phyloP scores from a whole-genome alignment of 2,797 vertebrate genomes.

The Spinus pinus region DNA sequence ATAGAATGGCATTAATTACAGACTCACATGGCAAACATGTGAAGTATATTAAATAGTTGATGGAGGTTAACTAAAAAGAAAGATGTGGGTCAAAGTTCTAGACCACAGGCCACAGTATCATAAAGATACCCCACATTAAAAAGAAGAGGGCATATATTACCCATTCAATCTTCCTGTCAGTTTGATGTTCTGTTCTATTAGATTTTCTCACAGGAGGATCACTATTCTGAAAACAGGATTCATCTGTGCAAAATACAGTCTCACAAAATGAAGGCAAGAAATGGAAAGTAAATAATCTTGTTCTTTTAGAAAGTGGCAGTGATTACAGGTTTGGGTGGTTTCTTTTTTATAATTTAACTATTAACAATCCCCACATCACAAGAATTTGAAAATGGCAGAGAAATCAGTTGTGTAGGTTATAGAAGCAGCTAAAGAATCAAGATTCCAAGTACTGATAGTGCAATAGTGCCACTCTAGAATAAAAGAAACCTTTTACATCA shows the following conservation, averaged over 20 bases:
- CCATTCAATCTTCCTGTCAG: constrained; percentile 18
- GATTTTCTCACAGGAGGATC: background rate
- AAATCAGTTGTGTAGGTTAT: background rate
- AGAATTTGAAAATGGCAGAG: background rate
- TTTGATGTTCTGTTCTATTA: background rate
- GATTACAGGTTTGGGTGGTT: background rate
- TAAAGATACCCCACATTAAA: background rate
- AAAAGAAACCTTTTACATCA: background rate
- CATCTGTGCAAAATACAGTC: background rate
- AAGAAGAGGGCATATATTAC: background rate
- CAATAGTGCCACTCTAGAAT: background rate
- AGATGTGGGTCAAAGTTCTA: background rate
- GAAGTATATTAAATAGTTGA: constrained; percentile 31
- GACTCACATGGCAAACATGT: constrained; percentile 48
- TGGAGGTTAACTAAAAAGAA: constrained; percentile 36
- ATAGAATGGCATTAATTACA: constrained; percentile 48
- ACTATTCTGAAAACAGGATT: background rate
- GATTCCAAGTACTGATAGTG: background rate
- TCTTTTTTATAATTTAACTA: background rate
- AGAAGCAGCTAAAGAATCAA: background rate
- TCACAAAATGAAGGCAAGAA: background rate
- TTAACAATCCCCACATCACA: background rate
- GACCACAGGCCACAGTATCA: background rate
- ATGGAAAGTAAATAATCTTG: background rate
- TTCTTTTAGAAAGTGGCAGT: background rate